Percentiles rank a stretch among this genome's conserved stretches.
phyloP scores from a whole-genome alignment of 2,113 vertebrate species.

The Thomomys bottae region DNA sequence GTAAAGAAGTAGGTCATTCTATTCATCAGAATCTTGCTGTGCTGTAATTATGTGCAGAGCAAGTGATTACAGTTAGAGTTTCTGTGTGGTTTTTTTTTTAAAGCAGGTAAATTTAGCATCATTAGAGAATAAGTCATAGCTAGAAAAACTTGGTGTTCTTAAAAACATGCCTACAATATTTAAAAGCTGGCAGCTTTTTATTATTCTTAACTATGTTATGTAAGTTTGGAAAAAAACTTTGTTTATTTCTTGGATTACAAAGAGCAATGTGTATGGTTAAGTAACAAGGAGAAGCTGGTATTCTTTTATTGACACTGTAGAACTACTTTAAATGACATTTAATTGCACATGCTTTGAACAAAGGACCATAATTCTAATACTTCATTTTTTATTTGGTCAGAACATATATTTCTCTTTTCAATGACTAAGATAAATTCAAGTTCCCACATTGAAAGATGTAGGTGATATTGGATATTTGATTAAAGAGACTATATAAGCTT shows the following conservation, averaged over 20 bases:
- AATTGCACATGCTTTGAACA: slow-evolving; percentile 2
- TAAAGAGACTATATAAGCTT: neutral
- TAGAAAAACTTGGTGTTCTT: slow-evolving; percentile 35
- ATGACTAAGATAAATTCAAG: slow-evolving; percentile 31
- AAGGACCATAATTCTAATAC: neutral
- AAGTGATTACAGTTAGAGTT: slow-evolving; percentile 59
- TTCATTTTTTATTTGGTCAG: slow-evolving; percentile 46
- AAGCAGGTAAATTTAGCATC: slow-evolving; percentile 51
- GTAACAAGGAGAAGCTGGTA: neutral
- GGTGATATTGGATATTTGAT: slow-evolving; percentile 28
- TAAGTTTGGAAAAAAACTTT: slow-evolving; percentile 53
- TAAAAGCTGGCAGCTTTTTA: slow-evolving; percentile 47
- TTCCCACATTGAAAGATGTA: slow-evolving; percentile 22
- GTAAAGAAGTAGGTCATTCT: slow-evolving; percentile 71
- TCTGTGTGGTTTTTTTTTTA: slow-evolving; percentile 59
- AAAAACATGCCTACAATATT: slow-evolving; percentile 56
- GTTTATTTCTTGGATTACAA: slow-evolving; percentile 30
- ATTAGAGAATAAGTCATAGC: neutral
- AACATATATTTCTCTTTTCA: slow-evolving; percentile 25
- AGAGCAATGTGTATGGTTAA: neutral
- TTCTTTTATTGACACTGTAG: slow-evolving; percentile 37
- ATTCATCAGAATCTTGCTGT: slow-evolving; percentile 57
- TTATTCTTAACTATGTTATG: slow-evolving; percentile 49
- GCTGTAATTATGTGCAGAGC: slow-evolving; percentile 52
- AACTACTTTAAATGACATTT: slow-evolving; percentile 23